Percentiles rank a stretch among this genome's conserved stretches.
Conservation (phyloP, 2,888 invertebrate genomes). For the Trachelus tabidus region DNA sequence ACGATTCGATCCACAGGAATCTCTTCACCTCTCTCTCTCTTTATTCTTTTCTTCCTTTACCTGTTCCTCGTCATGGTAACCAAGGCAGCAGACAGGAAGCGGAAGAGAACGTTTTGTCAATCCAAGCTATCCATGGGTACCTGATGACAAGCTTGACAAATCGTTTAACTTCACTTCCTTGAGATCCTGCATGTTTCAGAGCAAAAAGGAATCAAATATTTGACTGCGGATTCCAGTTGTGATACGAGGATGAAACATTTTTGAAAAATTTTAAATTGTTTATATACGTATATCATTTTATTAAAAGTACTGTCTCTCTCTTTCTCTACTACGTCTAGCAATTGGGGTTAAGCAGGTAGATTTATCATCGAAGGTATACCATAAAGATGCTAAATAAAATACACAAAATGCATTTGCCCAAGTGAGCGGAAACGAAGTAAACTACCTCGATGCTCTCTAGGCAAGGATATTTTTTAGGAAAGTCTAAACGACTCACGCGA, state of each 20-base stretch:
- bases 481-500: neutral
- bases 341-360: neutral
- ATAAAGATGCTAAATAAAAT: neutral
- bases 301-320: neutral
- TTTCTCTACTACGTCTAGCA: neutral
- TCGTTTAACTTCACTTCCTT: slow-evolving; percentile 24
- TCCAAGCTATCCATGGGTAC: slow-evolving; percentile 27
- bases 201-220: neutral
- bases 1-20: neutral
- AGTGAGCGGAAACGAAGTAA: neutral
- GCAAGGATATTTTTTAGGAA: neutral
- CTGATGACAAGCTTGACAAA: slow-evolving; percentile 32
- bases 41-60: neutral
- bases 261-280: neutral
- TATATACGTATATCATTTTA: neutral
- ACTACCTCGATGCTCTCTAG: neutral
- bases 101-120: slow-evolving; percentile 23
- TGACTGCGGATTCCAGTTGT: neutral
- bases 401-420: neutral
- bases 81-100: neutral
- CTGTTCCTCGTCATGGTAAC: neutral
- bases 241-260: neutral
- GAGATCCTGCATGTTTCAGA: neutral
- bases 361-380: neutral
- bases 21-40: neutral